Percentiles rank a stretch among this genome's conserved stretches.
phyloP scores from a whole-genome alignment of 2,797 vertebrate genomes.

The Falco berigora region DNA sequence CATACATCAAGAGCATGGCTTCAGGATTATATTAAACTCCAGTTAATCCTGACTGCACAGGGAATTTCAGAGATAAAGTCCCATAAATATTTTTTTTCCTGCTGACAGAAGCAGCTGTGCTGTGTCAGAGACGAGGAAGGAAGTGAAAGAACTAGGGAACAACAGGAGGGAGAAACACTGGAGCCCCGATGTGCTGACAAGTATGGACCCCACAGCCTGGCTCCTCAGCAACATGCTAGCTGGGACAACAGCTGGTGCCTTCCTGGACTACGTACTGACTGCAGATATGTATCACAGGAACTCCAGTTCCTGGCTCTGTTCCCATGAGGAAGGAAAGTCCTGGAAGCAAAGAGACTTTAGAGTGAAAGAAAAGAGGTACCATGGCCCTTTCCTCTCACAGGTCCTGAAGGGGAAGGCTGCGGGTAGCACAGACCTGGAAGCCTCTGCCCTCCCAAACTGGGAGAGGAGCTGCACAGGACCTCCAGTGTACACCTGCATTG shows the following conservation, averaged over 20 bases:
- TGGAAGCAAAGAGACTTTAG: neutral
- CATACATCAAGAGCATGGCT: neutral
- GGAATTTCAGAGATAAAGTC: neutral
- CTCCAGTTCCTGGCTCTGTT: neutral
- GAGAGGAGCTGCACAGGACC: neutral
- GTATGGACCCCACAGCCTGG: accelerated
- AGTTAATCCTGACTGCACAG: neutral
- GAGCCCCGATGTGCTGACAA: accelerated
- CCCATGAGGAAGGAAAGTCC: neutral
- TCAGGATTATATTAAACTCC: neutral
- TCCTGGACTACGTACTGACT: neutral
- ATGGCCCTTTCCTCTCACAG: neutral
- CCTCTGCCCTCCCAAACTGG: neutral
- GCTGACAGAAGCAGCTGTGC: neutral
- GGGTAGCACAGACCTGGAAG: neutral
- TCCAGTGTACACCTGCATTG: neutral
- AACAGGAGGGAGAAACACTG: neutral
- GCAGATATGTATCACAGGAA: neutral
- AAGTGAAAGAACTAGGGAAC: neutral
- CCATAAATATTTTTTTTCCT: neutral
- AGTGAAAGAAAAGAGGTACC: neutral
- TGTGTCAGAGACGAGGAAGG: neutral
- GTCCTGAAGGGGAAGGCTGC: neutral
- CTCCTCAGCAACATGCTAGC: neutral
- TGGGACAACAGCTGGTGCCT: neutral